Conservation (phyloP, 2,888 invertebrate species). For the Sphinx pinastri region DNA sequence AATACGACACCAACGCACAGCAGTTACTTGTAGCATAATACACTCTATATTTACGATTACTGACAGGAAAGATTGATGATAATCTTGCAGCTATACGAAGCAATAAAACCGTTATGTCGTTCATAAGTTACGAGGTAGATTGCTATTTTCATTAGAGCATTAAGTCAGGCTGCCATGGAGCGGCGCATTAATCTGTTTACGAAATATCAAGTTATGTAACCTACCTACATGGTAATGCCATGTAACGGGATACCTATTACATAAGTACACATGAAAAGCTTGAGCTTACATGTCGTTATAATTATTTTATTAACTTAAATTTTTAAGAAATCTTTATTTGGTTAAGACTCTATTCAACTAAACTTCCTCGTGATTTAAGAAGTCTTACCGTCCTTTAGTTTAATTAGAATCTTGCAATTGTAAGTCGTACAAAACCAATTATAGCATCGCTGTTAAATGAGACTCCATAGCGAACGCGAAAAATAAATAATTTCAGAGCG, state of each 20-base stretch:
- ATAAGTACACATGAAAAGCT: background rate
- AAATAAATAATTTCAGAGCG: background rate
- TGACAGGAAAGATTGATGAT: constrained; percentile 41
- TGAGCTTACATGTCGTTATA: background rate
- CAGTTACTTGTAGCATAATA: constrained; percentile 1
- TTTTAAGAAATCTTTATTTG: background rate
- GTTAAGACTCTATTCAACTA: background rate
- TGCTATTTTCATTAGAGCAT: constrained; percentile 68
- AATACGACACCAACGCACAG: background rate
- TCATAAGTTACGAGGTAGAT: constrained; percentile 33
- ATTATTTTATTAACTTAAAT: background rate
- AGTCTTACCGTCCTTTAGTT: background rate
- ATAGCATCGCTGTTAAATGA: background rate
- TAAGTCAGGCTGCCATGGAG: constrained; percentile 61
- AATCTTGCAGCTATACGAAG: constrained; percentile 27
- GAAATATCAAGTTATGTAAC: constrained; percentile 66
- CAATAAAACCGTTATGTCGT: constrained; percentile 28
- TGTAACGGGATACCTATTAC: constrained; percentile 4
- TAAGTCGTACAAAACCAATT: background rate
- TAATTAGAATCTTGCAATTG: constrained; percentile 3
- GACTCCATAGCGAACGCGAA: background rate
- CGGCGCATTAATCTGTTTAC: constrained; percentile 71
- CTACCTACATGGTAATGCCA: constrained; percentile 4
- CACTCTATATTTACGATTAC: constrained; percentile 35
- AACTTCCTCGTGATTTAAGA: background rate